Conservation (phyloP, 2,113 vertebrate genomes). For the Scophthalmus maximus region DNA sequence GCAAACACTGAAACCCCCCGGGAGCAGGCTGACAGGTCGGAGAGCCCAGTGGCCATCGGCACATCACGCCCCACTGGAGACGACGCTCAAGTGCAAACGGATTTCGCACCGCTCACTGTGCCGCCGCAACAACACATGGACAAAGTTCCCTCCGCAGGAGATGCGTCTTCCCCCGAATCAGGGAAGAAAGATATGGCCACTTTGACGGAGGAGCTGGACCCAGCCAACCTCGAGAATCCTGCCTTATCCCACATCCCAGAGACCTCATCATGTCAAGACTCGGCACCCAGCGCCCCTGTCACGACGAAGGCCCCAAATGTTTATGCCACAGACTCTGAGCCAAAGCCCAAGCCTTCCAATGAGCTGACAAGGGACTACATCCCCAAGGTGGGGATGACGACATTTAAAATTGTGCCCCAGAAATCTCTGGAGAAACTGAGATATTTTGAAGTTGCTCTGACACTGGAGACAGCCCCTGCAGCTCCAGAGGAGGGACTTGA, state of each 20-base stretch:
- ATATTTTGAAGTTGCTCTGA: slow-evolving; percentile 86
- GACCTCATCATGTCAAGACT: slow-evolving; percentile 32
- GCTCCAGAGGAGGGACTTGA: slow-evolving; percentile 45
- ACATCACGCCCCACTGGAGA: slow-evolving; percentile 39
- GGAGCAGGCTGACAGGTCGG: slow-evolving; percentile 24
- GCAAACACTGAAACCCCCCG: slow-evolving; percentile 31
- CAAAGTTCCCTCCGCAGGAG: slow-evolving; percentile 1
- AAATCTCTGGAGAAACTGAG: slow-evolving; percentile 87
- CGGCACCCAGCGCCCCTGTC: slow-evolving; percentile 28
- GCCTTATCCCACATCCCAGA: slow-evolving; percentile 32
- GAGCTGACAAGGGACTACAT: slow-evolving; percentile 95
- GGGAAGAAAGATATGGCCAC: slow-evolving; percentile 73
- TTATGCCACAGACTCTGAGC: slow-evolving; percentile 82
- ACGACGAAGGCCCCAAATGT: slow-evolving; percentile 71
- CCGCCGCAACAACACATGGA: slow-evolving; percentile 27
- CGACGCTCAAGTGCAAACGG: slow-evolving; percentile 64
- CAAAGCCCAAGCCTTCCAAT: slow-evolving; percentile 92
- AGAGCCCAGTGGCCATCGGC: slow-evolving; percentile 12
- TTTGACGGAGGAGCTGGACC: slow-evolving; percentile 67
- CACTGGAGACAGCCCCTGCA: slow-evolving; percentile 71
- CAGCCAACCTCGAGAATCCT: slow-evolving; percentile 19
- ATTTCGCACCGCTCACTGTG: slow-evolving; percentile 29
- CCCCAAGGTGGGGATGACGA: slow-evolving; percentile 97
- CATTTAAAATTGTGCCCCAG: slow-evolving; percentile 95
- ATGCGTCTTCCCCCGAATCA: background rate